Conservation (phyloP, 2,113 vertebrate genomes). For the Leucopternis melanops region DNA sequence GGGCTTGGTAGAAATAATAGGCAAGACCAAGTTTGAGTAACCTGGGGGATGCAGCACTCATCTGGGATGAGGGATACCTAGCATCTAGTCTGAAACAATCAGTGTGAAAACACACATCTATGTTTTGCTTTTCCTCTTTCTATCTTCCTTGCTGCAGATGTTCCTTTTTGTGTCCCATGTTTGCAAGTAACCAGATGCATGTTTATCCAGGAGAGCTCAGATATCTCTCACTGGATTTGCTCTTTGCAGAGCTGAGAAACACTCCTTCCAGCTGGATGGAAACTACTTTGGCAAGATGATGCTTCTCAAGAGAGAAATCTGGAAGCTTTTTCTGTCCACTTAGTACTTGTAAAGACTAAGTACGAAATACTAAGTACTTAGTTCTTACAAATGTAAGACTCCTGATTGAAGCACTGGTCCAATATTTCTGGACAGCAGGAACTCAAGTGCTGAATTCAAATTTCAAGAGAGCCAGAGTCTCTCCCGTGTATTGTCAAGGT, state of each 20-base stretch:
- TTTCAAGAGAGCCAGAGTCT: background rate
- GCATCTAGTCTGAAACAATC: background rate
- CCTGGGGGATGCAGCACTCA: background rate
- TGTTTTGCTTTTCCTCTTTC: background rate
- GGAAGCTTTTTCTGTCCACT: background rate
- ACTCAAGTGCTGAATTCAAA: background rate
- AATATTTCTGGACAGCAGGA: background rate
- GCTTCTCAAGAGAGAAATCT: background rate
- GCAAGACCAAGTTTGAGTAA: background rate
- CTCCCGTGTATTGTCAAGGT: accelerated
- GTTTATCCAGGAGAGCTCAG: background rate
- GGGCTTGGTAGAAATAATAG: background rate
- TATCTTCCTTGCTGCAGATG: background rate
- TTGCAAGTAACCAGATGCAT: background rate
- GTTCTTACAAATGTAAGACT: background rate
- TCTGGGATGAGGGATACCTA: background rate
- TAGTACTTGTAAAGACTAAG: background rate
- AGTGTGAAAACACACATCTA: background rate
- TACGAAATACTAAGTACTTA: background rate
- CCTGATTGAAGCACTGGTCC: background rate
- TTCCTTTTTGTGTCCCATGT: background rate
- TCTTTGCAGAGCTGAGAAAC: background rate
- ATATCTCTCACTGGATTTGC: background rate
- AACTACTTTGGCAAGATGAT: background rate
- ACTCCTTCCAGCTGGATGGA: background rate